These are phyloP conservation scores for Antheraea mylitta DNA, from an alignment of 1,140 invertebrate species.

Conservation along the genomic window DNA sequence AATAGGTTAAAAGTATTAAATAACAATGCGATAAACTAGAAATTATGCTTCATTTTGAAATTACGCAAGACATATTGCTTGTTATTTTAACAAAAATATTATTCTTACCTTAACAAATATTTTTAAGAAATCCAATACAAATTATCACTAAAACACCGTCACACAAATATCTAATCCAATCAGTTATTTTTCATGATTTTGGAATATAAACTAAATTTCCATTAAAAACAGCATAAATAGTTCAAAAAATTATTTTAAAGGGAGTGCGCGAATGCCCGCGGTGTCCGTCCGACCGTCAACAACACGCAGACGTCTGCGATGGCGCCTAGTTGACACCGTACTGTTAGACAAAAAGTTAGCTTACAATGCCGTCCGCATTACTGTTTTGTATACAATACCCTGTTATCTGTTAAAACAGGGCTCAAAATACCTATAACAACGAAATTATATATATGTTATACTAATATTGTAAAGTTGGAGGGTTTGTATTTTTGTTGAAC, in stretches of 20 bases:
- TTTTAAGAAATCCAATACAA: no score
- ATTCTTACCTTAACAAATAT: no score
- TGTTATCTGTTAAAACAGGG: not conserved
- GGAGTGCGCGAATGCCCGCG: conserved; percentile 20
- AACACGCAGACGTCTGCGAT: conserved; percentile 22
- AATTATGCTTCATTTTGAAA: no score
- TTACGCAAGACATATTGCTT: no score
- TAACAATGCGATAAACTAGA: no score
- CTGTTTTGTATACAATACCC: not conserved
- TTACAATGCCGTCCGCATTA: not conserved
- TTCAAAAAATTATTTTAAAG: conserved; percentile 11
- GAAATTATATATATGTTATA: not conserved
- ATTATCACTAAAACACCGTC: not conserved
- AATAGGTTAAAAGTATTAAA: not conserved
- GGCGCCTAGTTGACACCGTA: conserved; percentile 34
- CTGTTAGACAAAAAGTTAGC: conserved; percentile 15
- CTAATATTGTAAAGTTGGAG: no score
- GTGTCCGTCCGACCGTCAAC: conserved; percentile 20
- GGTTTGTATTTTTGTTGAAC: no score
- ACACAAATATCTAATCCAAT: not conserved
- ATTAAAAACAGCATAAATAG: not conserved
- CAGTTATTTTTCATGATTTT: not conserved
- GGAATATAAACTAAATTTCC: not conserved
- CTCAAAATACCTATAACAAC: not conserved
- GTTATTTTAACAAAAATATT: no score